These are phyloP conservation scores for Cerastis rubricosa DNA, from an alignment of 2,888 invertebrate species.

Conservation along the genomic window DNA sequence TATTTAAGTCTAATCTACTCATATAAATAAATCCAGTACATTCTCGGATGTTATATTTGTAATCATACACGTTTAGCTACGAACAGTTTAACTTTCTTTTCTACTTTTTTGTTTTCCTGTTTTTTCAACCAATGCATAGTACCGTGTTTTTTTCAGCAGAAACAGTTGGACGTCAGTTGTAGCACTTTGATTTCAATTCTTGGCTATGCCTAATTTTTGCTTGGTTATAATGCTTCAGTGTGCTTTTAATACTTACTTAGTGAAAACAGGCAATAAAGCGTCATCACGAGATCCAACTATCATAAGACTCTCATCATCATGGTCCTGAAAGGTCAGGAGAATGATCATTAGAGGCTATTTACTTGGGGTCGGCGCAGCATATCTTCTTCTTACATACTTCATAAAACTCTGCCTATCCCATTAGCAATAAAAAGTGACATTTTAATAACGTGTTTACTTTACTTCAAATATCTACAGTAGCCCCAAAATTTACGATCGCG, in stretches of 20 bases:
- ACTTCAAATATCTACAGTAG: background rate
- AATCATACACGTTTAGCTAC: conserved; percentile 5
- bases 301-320: too few species aligned
- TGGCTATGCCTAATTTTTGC: too few species aligned
- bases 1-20: background rate
- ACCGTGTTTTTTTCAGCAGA: background rate
- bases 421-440: background rate
- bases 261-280: background rate
- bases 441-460: background rate
- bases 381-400: background rate
- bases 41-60: conserved; percentile 8
- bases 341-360: too few species aligned
- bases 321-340: too few species aligned
- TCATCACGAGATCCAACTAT: background rate
- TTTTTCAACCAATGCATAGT: conserved; percentile 5
- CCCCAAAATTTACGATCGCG: background rate
- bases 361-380: too few species aligned
- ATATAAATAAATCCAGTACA: background rate
- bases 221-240: too few species aligned
- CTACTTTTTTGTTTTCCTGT: too few species aligned
- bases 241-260: too few species aligned
- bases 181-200: background rate
- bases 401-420: background rate
- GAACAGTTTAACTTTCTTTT: too few species aligned
- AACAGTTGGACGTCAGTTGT: background rate